phyloP scores from a whole-genome alignment of 2,797 vertebrate species.

The Microctenopoma steveboyesi region DNA sequence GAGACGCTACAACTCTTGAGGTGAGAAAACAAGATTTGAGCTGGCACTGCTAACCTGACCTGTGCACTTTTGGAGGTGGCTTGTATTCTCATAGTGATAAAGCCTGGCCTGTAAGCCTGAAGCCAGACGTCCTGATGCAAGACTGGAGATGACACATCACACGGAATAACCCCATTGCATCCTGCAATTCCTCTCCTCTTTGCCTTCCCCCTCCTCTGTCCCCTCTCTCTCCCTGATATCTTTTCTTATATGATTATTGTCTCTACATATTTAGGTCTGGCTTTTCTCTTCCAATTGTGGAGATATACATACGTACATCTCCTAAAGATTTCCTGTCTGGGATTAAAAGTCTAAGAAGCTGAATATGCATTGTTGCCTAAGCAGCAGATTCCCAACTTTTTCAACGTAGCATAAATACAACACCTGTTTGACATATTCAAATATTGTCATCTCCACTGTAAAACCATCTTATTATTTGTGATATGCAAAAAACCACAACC shows the following conservation, averaged over 20 bases:
- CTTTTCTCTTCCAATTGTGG: neutral
- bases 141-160: slow-evolving; percentile 67
- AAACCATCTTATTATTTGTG: too few species aligned
- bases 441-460: too few species aligned
- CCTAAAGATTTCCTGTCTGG: too few species aligned
- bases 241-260: neutral
- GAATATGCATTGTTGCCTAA: too few species aligned
- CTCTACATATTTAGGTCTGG: neutral
- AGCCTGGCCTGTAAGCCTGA: slow-evolving; percentile 52
- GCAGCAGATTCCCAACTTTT: too few species aligned
- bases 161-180: slow-evolving; percentile 48
- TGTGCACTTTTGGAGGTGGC: slow-evolving; percentile 57
- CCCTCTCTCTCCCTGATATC: neutral
- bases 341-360: too few species aligned
- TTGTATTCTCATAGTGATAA: slow-evolving; percentile 50
- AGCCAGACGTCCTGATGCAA: slow-evolving; percentile 47
- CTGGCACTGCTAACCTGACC: slow-evolving; percentile 52
- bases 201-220: neutral
- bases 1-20: slow-evolving; percentile 24
- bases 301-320: too few species aligned
- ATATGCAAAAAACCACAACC: too few species aligned
- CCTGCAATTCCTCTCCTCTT: slow-evolving; percentile 21
- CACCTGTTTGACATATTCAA: too few species aligned
- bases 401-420: too few species aligned
- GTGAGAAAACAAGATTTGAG: slow-evolving; percentile 54